Base-by-base conservation (phyloP, 2,797 vertebrate genomes). In the Acipenser ruthenus region DNA sequence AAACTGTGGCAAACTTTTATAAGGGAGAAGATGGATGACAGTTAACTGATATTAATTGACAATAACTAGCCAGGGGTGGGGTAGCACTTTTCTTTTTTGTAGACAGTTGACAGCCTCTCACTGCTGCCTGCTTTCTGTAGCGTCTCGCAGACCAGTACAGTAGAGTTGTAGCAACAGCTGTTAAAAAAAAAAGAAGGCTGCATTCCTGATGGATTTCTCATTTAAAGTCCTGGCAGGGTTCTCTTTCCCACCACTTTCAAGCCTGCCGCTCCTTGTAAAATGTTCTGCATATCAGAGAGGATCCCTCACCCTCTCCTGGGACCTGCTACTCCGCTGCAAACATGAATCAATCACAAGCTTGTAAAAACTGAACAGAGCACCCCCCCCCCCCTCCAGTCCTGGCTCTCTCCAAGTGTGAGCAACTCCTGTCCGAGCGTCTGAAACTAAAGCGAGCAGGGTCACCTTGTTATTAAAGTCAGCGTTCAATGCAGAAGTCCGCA, bases 191-290 rank as follows among this genome's bases (percentile, higher is more conserved):
- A 37, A 63, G 64, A 63, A 61, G 74, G 80, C 80, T 81, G 74
- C 92, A 94, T 96, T 97, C 94, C 94, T 93, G 87, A 82, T 88
- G 77, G 88, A 89, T 95, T 93, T 90, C 92, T 93, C 93, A 93
- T 89, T 80, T 90, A 84, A 71, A 81, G 78, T 86, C 84, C 92
- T 93, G 94, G 93, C 91, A 87, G 81, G 73, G 78, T 79, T 77
- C 70, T 82, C 82, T 79, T 92, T 95, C 93, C 90, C 90, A 91
- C 88, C 88, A 85, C 90, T 89, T 90, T 86, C 87, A 90, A 89
- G 90, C 88, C 88, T 67, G 77, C 91, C 77, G 83, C 88, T 81
- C 83, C 91, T 91, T 90, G 90, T 93, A 91, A 93, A 92, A 89
- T 83, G 80, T 85, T 88, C 88, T 89, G 88, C 85, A 80, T 93